phyloP scores from a whole-genome alignment of 2,888 invertebrate genomes.

The Lissocephala sabroskyi region DNA sequence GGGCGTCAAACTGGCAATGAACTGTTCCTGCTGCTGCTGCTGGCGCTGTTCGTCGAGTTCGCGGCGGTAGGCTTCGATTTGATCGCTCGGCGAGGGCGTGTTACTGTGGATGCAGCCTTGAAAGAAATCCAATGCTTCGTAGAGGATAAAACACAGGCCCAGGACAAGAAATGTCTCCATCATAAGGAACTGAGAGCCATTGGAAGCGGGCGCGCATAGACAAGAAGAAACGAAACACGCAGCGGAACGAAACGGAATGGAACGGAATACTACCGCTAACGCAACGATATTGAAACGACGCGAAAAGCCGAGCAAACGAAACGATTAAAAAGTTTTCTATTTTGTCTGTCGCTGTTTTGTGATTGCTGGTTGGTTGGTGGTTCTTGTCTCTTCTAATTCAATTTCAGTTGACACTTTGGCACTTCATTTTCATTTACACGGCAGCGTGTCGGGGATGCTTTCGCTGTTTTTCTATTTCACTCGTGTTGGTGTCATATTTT shows the following conservation, averaged over 20 bases:
- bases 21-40: conserved; percentile 71
- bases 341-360: neutral
- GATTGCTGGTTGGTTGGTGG: neutral
- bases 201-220: conserved; percentile 39
- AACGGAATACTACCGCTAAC: neutral
- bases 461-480: neutral
- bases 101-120: conserved; percentile 74
- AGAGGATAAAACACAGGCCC: conserved; percentile 79
- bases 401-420: conserved; percentile 17
- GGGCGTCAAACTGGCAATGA: conserved; percentile 65
- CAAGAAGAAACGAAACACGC: conserved; percentile 10
- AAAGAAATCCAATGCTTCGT: conserved; percentile 79
- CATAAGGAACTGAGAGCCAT: conserved; percentile 69
- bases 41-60: conserved; percentile 70
- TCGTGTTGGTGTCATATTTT: neutral
- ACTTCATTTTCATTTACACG: conserved; percentile 16
- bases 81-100: conserved; percentile 68
- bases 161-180: conserved; percentile 81
- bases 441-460: no score
- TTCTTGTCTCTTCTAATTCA: conserved; percentile 1
- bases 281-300: conserved; percentile 22
- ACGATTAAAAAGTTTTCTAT: conserved; percentile 6
- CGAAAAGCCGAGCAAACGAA: conserved; percentile 9
- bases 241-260: conserved; percentile 15
- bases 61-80: conserved; percentile 71